Base-by-base conservation (phyloP, 1,140 invertebrate genomes). In the Teleopsis dalmanni region DNA sequence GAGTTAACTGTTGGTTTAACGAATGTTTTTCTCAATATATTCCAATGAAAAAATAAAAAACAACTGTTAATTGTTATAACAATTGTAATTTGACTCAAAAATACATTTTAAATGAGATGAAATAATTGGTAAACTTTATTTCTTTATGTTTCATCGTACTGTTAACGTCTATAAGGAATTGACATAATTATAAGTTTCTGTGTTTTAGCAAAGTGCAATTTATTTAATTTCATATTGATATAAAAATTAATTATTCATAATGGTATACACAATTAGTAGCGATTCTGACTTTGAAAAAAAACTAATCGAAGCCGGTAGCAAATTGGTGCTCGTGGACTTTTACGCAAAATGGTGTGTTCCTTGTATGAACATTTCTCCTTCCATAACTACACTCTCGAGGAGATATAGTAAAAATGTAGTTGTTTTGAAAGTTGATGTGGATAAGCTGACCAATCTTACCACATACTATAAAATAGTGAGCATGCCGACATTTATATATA, bases 401-500 rank as follows among this genome's bases (percentile, higher is more conserved):
- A 76, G 79, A 51, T 76, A 77, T 65, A 54, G 68, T 0, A 53
- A 53, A 4, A 47, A 71, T 62, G 33, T 61, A 14, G 10, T 66
- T 16, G 48, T 62, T 48, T 77, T 78, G 11, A 72, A 92, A 85
- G 81, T 91, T n/a, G 90, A 95, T 71, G 89, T 96, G 1, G 91
- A 96, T 59, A 86, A 92, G 59, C 80, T 80, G 58, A 88, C 88
- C 58, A 88, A 92, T 13, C 71, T 93, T 34, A 85, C 87, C 1
- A 66, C 74, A 18, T 76, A 86, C 51, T 92, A 91, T 70, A 77
- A 84, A 50, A 83, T 96, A 53, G 77, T 75, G 48, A 87, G 86
- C 26, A 94, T 95, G 91, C 93, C 93, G 22, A 95, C 92, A 0
- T 95, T 96, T 70, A 69, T 94, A 14, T 92, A 94, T 62, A 77